Conservation (phyloP, 2,888 invertebrate genomes). For the Chrysolina haemoptera region DNA sequence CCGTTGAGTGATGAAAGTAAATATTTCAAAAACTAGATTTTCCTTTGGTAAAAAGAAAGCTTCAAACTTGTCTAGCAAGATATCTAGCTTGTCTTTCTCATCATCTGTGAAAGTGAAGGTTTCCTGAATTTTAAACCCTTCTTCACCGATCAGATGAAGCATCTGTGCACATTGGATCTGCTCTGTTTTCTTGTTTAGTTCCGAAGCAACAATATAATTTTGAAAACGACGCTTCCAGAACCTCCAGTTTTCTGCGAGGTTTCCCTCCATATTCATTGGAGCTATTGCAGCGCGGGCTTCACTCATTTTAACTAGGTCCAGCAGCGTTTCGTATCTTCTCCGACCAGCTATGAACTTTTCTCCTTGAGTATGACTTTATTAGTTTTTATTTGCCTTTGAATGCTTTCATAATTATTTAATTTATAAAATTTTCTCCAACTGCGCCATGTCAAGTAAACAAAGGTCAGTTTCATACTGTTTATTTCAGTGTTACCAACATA, state of each 20-base stretch:
- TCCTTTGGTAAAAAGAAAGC: no score
- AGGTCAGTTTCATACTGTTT: background rate
- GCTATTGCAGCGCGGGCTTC: constrained; percentile 18
- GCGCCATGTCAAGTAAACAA: constrained; percentile 12
- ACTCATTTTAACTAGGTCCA: constrained; percentile 4
- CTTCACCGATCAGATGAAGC: constrained; percentile 54
- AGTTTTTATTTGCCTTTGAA: no score
- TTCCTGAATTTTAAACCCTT: constrained; percentile 50
- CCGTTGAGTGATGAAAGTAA: no score
- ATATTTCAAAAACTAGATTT: no score
- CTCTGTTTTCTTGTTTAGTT: constrained; percentile 50
- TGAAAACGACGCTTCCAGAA: constrained; percentile 46
- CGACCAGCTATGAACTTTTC: no score
- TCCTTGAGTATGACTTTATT: no score
- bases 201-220: constrained; percentile 50
- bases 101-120: constrained; percentile 53
- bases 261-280: constrained; percentile 37
- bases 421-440: no score
- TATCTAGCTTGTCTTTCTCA: no score
- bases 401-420: no score
- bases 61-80: no score
- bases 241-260: constrained; percentile 53
- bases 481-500: constrained; percentile 14
- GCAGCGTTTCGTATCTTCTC: no score
- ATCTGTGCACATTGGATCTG: constrained; percentile 51